These are phyloP conservation scores for Phengaris arion DNA, from an alignment of 2,888 invertebrate species.

Conservation along the genomic window DNA sequence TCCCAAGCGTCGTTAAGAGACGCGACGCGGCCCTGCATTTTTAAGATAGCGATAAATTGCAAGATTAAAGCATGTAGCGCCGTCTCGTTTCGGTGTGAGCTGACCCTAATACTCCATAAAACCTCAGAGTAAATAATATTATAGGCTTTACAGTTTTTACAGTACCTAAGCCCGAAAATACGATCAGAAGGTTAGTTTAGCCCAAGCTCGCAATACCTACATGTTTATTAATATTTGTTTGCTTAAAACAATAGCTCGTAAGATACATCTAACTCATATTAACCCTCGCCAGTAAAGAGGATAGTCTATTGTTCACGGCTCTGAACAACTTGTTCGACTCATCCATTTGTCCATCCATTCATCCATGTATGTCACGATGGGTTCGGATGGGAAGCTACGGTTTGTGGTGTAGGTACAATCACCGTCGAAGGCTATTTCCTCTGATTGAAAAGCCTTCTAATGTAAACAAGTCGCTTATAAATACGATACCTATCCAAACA, in stretches of 20 bases:
- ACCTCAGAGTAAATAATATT: too few species aligned
- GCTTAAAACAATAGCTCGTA: constrained; percentile 9
- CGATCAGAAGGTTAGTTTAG: not conserved
- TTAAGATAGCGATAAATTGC: too few species aligned
- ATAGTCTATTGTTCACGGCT: not conserved
- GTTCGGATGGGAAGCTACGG: not conserved
- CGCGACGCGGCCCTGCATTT: too few species aligned
- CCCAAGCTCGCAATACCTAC: too few species aligned
- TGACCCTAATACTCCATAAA: too few species aligned
- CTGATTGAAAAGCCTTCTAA: not conserved
- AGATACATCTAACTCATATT: not conserved
- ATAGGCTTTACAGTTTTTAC: not conserved
- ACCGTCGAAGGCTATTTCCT: not conserved
- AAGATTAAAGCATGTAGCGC: too few species aligned
- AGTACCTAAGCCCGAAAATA: not conserved
- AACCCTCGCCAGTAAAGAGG: not conserved
- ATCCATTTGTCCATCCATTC: not conserved
- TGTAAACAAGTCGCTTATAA: not conserved
- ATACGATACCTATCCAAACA: not conserved
- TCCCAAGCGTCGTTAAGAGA: too few species aligned
- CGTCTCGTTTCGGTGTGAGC: too few species aligned
- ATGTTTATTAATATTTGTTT: not conserved
- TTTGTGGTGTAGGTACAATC: constrained; percentile 1
- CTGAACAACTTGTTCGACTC: not conserved
- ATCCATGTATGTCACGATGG: constrained; percentile 1